phyloP scores from a whole-genome alignment of 2,113 vertebrate species.

The Mesoclemmys tuberculata region DNA sequence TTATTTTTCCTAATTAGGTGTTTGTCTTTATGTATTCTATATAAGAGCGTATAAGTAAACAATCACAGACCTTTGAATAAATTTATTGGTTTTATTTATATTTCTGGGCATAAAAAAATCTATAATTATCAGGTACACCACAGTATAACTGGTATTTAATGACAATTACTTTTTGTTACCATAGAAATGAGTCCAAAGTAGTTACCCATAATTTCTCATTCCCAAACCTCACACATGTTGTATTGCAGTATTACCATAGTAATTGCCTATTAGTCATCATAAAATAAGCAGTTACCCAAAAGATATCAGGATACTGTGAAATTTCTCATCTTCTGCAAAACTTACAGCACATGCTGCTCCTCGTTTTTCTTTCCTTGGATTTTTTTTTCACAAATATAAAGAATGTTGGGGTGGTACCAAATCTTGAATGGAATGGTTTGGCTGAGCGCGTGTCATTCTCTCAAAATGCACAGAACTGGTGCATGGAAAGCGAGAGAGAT shows the following conservation, averaged over 20 bases:
- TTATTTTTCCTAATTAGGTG: slow-evolving; percentile 82
- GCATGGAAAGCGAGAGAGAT: not conserved
- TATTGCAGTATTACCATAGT: slow-evolving; percentile 86
- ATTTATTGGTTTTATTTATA: slow-evolving; percentile 87
- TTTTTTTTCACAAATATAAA: slow-evolving; percentile 18
- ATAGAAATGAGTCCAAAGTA: slow-evolving; percentile 86
- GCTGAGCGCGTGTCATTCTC: not conserved
- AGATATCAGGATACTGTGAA: slow-evolving; percentile 82
- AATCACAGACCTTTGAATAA: slow-evolving; percentile 81
- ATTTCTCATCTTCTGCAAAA: slow-evolving; percentile 79
- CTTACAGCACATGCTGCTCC: slow-evolving; percentile 11
- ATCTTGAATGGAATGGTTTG: slow-evolving; percentile 3
- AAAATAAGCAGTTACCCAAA: slow-evolving; percentile 84
- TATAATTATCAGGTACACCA: slow-evolving; percentile 85
- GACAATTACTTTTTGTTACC: slow-evolving; percentile 88
- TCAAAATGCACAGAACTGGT: not conserved
- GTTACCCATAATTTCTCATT: slow-evolving; percentile 87
- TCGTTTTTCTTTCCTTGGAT: not conserved
- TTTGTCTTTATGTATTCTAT: slow-evolving; percentile 76
- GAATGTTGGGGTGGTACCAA: not conserved
- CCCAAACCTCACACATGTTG: slow-evolving; percentile 81
- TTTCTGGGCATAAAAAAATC: slow-evolving; percentile 82
- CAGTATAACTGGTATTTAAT: slow-evolving; percentile 85
- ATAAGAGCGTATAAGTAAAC: slow-evolving; percentile 76
- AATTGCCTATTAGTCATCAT: slow-evolving; percentile 89